Conservation (phyloP, 2,888 invertebrate species). For the Coenonympha glycerion region DNA sequence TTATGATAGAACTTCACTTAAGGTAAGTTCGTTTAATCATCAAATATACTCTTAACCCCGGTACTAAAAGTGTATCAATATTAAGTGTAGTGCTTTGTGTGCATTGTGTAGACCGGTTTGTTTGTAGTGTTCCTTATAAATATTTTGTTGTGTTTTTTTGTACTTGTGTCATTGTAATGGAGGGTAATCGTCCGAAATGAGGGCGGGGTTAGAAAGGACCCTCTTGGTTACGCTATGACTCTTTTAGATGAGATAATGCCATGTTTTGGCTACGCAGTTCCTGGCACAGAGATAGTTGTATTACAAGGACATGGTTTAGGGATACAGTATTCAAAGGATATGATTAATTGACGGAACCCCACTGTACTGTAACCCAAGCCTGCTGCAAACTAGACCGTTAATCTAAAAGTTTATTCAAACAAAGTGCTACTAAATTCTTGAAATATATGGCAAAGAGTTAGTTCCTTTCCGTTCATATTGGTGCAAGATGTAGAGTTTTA, state of each 20-base stretch:
- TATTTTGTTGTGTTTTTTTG: conserved; percentile 12
- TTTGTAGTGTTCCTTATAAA: conserved; percentile 10
- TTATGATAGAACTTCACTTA: conserved; percentile 39
- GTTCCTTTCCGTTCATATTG: no score
- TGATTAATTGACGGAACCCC: no score
- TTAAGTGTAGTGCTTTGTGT: conserved; percentile 11
- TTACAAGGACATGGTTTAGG: no score
- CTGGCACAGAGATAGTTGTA: no score
- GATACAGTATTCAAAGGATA: no score
- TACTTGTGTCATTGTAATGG: conserved; percentile 25
- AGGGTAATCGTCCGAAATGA: conserved; percentile 28
- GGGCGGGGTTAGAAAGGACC: conserved; percentile 12
- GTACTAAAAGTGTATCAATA: conserved; percentile 16
- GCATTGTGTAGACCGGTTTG: conserved; percentile 31
- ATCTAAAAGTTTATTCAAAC: no score
- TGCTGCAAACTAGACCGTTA: no score
- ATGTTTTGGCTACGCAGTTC: no score
- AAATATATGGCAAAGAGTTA: no score
- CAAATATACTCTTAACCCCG: conserved; percentile 42
- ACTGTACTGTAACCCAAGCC: no score
- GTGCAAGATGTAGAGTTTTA: no score
- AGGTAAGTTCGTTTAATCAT: conserved; percentile 42
- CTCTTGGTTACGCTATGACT: conserved; percentile 1
- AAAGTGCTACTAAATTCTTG: no score
- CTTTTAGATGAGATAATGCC: neutral